These are phyloP conservation scores for Parazoanthus darwini DNA, from an alignment of 92 coral and sea anemone species.

Conservation along the genomic window DNA sequence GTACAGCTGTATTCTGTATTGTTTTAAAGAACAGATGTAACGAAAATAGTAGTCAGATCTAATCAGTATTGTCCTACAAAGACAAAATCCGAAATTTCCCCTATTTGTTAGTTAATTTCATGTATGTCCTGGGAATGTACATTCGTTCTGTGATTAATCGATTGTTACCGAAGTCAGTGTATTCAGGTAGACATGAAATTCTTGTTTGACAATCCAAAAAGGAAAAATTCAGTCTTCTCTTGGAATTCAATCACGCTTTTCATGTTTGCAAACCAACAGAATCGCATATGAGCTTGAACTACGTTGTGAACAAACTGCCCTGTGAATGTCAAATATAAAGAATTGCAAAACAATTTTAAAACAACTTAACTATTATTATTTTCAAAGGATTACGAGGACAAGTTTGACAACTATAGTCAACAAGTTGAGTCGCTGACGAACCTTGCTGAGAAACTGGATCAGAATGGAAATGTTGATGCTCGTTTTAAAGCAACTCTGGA, in stretches of 20 bases:
- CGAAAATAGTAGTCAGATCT: neutral
- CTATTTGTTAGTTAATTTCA: too few relatives aligned
- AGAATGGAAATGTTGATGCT: constrained; percentile 47
- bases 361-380: neutral
- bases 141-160: neutral
- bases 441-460: constrained; percentile 77
- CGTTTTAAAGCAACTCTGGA: constrained; percentile 68
- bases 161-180: neutral
- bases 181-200: neutral
- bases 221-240: neutral
- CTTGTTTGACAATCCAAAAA: neutral
- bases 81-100: too few relatives aligned
- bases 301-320: neutral
- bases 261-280: neutral
- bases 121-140: too few relatives aligned
- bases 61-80: too few relatives aligned
- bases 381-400: constrained; percentile 70
- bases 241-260: neutral
- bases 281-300: neutral
- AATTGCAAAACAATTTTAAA: neutral
- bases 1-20: too few relatives aligned
- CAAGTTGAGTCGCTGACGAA: constrained; percentile 65
- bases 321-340: neutral
- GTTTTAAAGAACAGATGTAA: too few relatives aligned
- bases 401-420: constrained; percentile 57